These are phyloP conservation scores for Aphaenogaster floridana DNA, from an alignment of 1,140 invertebrate genomes.

Conservation along the genomic window DNA sequence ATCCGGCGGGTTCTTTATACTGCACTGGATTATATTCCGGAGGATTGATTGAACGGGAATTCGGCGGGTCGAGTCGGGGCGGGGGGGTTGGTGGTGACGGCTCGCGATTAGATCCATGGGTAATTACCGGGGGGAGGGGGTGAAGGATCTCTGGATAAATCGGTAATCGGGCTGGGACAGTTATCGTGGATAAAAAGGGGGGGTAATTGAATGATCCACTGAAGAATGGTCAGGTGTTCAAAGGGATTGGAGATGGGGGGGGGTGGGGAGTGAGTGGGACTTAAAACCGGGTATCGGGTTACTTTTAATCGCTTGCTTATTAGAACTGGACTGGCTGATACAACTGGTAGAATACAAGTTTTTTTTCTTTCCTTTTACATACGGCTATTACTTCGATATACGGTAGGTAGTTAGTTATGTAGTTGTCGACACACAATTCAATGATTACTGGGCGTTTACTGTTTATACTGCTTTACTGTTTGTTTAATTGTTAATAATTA, in stretches of 20 bases:
- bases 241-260: background rate
- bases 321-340: slow-evolving; percentile 87
- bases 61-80: background rate
- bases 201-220: slow-evolving; percentile 67
- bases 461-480: slow-evolving; percentile 87
- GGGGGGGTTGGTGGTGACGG: background rate
- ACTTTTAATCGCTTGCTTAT: slow-evolving; percentile 86
- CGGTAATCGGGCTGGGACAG: slow-evolving; percentile 62
- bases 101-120: slow-evolving; percentile 44
- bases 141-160: slow-evolving; percentile 62
- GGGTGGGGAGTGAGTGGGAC: slow-evolving; percentile 17
- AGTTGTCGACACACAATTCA: slow-evolving; percentile 88
- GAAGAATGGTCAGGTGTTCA: slow-evolving; percentile 10
- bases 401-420: slow-evolving; percentile 87
- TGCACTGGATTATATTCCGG: slow-evolving; percentile 69
- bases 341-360: slow-evolving; percentile 87
- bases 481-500: slow-evolving; percentile 87
- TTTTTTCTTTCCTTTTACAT: slow-evolving; percentile 86
- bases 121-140: slow-evolving; percentile 29
- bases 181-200: slow-evolving; percentile 52
- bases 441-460: slow-evolving; percentile 87
- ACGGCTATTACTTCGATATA: slow-evolving; percentile 88
- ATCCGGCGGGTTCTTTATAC: slow-evolving; percentile 75
- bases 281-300: slow-evolving; percentile 80
- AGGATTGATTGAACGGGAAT: slow-evolving; percentile 59